Conservation (phyloP, 2,888 invertebrate species). For the Archips xylosteana region DNA sequence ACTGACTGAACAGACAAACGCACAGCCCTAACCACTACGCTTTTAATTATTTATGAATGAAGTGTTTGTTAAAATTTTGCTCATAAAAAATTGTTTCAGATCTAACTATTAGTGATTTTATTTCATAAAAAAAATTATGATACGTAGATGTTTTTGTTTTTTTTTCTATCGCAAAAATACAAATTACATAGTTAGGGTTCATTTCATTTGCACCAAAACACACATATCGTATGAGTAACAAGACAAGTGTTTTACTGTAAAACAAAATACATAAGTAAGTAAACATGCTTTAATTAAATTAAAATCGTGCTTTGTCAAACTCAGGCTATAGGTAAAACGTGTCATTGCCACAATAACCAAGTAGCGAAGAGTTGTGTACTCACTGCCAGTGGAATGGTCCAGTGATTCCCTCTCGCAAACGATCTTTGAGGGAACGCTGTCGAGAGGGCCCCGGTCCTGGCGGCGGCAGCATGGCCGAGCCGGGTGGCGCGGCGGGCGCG, state of each 20-base stretch:
- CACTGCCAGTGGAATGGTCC: conserved; percentile 93
- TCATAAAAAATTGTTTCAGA: no score
- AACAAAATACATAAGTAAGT: not conserved
- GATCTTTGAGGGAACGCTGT: conserved; percentile 91
- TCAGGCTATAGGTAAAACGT: conserved; percentile 11
- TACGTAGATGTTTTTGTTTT: no score
- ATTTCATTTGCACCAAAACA: no score
- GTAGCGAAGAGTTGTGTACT: conserved; percentile 74
- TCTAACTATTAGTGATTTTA: no score
- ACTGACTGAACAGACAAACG: no score
- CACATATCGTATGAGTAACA: not conserved
- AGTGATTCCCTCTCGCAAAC: conserved; percentile 91
- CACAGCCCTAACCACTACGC: no score
- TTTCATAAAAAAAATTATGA: no score
- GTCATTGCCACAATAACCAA: conserved; percentile 19
- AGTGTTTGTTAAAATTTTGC: no score
- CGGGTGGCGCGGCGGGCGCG: conserved; percentile 59
- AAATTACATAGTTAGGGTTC: no score
- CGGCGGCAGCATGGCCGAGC: conserved; percentile 77
- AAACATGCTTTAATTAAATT: conserved; percentile 19
- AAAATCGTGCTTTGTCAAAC: conserved; percentile 15
- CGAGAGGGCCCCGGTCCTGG: conserved; percentile 87
- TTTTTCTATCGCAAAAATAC: no score
- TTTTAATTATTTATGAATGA: no score
- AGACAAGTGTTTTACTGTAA: not conserved